Percentiles rank a stretch among this genome's conserved stretches.
Evolutionary conservation across 53 echinoderm and acorn worm species (phyloP).

Genomic region (Hippasteria phrygiana): DNA sequence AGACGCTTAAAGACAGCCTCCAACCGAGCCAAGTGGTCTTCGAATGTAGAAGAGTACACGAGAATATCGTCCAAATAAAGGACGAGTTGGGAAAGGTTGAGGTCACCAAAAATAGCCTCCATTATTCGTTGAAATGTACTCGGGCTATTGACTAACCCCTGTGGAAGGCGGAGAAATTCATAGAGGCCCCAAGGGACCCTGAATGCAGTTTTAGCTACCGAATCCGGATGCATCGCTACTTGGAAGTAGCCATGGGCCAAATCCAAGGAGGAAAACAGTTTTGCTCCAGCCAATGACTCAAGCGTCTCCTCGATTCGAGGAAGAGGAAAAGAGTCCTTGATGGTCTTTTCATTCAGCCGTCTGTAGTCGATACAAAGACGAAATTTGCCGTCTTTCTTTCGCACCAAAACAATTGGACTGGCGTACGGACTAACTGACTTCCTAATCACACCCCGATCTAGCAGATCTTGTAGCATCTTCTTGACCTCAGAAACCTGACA

Average conservation of each 20-base stretch:
- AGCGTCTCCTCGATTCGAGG: too few relatives aligned
- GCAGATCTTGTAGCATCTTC: slow-evolving; percentile 70
- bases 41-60: slow-evolving; percentile 25
- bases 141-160: slow-evolving; percentile 2
- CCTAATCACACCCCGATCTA: slow-evolving; percentile 42
- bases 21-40: slow-evolving; percentile 46
- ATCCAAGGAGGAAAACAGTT: too few relatives aligned
- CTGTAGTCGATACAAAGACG: slow-evolving; percentile 19
- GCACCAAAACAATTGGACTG: background rate
- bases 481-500: slow-evolving; percentile 67
- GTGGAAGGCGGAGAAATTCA: slow-evolving; percentile 9
- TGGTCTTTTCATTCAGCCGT: background rate
- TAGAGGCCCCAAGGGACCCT: slow-evolving; percentile 8
- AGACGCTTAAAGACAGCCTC: slow-evolving; percentile 38
- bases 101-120: slow-evolving; percentile 21
- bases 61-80: slow-evolving; percentile 22
- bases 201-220: too few relatives aligned
- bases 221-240: too few relatives aligned
- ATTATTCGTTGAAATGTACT: slow-evolving; percentile 22
- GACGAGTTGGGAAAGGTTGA: background rate
- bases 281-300: too few relatives aligned
- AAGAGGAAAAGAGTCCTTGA: background rate
- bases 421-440: slow-evolving; percentile 51
- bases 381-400: background rate
- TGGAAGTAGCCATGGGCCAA: slow-evolving; percentile 27